Base-by-base conservation (phyloP, 2,113 vertebrate species). In the Bambusicola thoracicus region DNA sequence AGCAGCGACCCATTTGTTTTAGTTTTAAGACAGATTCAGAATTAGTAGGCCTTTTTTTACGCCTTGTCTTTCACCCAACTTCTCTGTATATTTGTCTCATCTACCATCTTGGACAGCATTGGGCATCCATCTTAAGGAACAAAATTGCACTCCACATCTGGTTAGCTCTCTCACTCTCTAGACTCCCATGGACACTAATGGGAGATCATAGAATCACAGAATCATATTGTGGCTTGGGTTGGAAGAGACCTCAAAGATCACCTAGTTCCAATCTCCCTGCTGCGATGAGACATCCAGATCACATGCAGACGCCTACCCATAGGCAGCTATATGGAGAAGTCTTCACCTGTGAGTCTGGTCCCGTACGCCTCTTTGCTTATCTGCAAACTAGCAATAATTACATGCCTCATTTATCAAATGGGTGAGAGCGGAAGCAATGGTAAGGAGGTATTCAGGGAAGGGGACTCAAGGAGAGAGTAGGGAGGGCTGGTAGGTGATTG, bases 401-500 rank as follows among this genome's bases (percentile, higher is more conserved):
- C 2, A 2, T 13, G 21, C 32, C 44, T 44, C 3, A 0, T 43
- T 63, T 68, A 2, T 29, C 15, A 66, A 43, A 11, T 4, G 36
- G 66, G 13, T 80, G 70, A 20, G 41, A 58, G 25, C 24, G 17
- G 27, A 51, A 78, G 29, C n/a, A 36, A 18, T 58, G 29, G 16
- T 13, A 14, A 61, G 24, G 44, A 61, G 5, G 3, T 11, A 18
- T 5, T 76, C 48, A 56, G 32, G 44, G 46, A 56, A 82, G 6
- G 2, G 12, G 8, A 34, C 44, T 5, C 25, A 38, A 38, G 19
- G 5, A 87, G 3, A 17, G 25, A 48, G 0, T 1, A 11, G 1
- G 10, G 8, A 66, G 44, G 20, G 9, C 5, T 36, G 3, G 6
- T 34, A 72, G 27, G 48, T 21, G 81, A 27, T 34, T 16, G 49